Evolutionary conservation across 1,140 invertebrate genomes (phyloP).

Genomic region (Calosoma granatense): DNA sequence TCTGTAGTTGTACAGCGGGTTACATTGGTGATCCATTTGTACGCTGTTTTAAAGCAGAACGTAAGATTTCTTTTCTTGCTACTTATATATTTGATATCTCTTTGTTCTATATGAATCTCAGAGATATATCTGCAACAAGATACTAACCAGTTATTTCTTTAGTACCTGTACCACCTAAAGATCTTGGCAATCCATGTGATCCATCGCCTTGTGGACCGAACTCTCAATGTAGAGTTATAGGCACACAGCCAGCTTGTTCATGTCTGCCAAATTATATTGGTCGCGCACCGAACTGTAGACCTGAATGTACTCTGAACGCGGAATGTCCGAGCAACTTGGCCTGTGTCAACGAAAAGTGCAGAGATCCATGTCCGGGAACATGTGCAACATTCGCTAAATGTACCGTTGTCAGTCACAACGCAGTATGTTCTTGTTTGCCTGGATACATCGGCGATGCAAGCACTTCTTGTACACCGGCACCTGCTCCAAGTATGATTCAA

Average conservation of each 20-base stretch:
- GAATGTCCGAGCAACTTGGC: constrained; percentile 65
- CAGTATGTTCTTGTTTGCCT: constrained; percentile 56
- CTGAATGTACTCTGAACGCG: constrained; percentile 62
- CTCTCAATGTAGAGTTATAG: constrained; percentile 61
- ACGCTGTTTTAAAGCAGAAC: constrained; percentile 48
- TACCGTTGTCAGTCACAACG: constrained; percentile 64
- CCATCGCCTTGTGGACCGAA: constrained; percentile 70
- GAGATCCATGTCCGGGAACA: constrained; percentile 65
- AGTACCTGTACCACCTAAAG: constrained; percentile 29
- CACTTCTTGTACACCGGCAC: constrained; percentile 43
- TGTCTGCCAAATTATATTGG: constrained; percentile 65
- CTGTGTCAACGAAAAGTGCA: constrained; percentile 68
- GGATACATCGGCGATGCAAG: constrained; percentile 72
- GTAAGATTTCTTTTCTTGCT: constrained; percentile 37
- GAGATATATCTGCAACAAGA: no score
- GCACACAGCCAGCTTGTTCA: constrained; percentile 60
- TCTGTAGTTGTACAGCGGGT: constrained; percentile 62
- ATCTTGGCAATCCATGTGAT: constrained; percentile 48
- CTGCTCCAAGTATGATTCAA: constrained; percentile 36
- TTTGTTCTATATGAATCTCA: no score
- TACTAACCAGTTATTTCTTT: constrained; percentile 18
- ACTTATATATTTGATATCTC: no score
- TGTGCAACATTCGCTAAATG: constrained; percentile 67
- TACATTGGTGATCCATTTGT: constrained; percentile 71
- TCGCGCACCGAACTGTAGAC: constrained; percentile 65